Evolutionary conservation across 2,888 invertebrate genomes (phyloP).

Genomic region (Ophraella communa): DNA sequence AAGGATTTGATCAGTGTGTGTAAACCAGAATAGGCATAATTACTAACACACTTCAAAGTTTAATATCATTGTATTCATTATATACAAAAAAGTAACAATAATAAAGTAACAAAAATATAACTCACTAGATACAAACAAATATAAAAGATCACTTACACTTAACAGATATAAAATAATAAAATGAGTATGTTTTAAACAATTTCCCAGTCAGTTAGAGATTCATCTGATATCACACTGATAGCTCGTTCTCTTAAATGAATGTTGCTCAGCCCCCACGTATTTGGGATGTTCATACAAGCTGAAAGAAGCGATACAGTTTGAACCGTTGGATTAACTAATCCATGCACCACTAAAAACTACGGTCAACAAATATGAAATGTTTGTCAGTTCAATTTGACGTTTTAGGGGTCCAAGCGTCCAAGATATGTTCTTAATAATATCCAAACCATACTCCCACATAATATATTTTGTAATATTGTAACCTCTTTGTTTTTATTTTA

Average conservation of each 20-base stretch:
- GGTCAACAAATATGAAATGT: background rate
- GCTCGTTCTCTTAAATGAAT: constrained; percentile 52
- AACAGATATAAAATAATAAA: background rate
- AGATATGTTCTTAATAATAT: no score
- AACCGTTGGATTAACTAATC: background rate
- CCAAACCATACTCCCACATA: no score
- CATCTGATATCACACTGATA: constrained; percentile 48
- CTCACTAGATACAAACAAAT: background rate
- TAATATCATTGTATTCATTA: background rate
- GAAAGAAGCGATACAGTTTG: constrained; percentile 45
- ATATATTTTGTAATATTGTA: no score
- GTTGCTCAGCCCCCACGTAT: constrained; percentile 66
- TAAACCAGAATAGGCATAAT: no score
- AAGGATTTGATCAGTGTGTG: no score
- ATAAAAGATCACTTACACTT: background rate
- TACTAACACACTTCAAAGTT: no score
- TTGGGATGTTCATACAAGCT: constrained; percentile 64
- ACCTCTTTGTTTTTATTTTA: no score
- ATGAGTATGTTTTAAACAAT: constrained; percentile 45
- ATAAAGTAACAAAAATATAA: background rate
- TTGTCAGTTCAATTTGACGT: background rate
- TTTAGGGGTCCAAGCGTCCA: no score
- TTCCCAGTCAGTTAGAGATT: constrained; percentile 56
- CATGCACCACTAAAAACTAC: background rate
- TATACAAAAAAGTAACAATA: background rate